A percentile compares a stretch with the other conserved stretches of the same genome.
Evolutionary conservation across 2,797 vertebrate genomes (phyloP).

Genomic region (Microhierax caerulescens): DNA sequence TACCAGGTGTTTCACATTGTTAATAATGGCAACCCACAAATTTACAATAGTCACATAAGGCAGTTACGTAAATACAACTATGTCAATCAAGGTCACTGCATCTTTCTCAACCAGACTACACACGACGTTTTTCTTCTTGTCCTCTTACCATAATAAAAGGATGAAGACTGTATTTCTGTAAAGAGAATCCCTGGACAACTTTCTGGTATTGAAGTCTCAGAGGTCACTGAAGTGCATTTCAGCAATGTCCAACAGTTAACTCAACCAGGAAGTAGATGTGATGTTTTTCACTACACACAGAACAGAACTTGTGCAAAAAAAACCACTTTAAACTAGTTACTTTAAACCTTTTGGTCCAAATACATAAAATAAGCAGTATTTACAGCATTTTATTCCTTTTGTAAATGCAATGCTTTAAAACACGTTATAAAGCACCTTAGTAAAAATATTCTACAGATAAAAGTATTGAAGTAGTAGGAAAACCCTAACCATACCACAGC

Average conservation of each 20-base stretch:
- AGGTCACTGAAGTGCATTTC: constrained; percentile 60
- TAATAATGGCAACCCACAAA: constrained; percentile 64
- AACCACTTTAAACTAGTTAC: constrained; percentile 70
- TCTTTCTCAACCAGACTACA: constrained; percentile 53
- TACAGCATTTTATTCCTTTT: constrained; percentile 81
- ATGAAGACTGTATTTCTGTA: constrained; percentile 50
- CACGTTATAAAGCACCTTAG: constrained; percentile 85
- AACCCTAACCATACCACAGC: constrained; percentile 78
- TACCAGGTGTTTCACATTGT: constrained; percentile 64
- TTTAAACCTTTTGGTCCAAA: constrained; percentile 81
- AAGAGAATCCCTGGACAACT: constrained; percentile 47
- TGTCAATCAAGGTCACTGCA: constrained; percentile 63
- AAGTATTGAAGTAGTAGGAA: constrained; percentile 82
- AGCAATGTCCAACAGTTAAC: constrained; percentile 57
- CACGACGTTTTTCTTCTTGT: constrained; percentile 42
- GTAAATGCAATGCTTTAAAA: constrained; percentile 86
- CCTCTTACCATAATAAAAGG: constrained; percentile 46
- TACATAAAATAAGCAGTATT: constrained; percentile 85
- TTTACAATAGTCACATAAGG: constrained; percentile 67
- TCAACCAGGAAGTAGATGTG: constrained; percentile 63
- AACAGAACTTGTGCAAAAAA: constrained; percentile 76
- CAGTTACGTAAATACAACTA: constrained; percentile 68
- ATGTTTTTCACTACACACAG: constrained; percentile 68
- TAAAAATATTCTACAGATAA: constrained; percentile 86
- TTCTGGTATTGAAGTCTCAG: constrained; percentile 55